Percentiles rank a stretch among this genome's conserved stretches.
Evolutionary conservation across 2,797 vertebrate genomes (phyloP).

Genomic region (Onychomys torridus): DNA sequence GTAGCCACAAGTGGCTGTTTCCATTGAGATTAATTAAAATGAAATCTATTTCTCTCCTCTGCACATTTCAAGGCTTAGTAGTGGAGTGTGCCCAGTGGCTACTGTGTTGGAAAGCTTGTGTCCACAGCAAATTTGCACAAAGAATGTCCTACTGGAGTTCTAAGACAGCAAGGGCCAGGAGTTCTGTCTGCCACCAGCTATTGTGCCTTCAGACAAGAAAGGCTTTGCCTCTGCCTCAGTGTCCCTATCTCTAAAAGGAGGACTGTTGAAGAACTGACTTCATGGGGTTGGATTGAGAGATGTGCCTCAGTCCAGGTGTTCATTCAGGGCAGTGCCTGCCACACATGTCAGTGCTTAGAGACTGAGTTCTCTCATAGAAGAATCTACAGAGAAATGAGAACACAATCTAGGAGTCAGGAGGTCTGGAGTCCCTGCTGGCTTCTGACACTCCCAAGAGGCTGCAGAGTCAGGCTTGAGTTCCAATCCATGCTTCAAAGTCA

Average conservation of each 20-base stretch:
- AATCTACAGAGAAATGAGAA: not conserved
- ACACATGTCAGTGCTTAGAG: not conserved
- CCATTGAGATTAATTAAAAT: not conserved
- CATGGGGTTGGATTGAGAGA: not conserved
- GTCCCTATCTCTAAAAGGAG: not conserved
- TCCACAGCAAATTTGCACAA: not conserved
- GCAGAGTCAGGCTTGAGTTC: not conserved
- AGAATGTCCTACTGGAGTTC: not conserved
- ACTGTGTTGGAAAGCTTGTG: rapidly evolving
- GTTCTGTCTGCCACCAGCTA: not conserved
- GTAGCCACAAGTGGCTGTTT: not conserved
- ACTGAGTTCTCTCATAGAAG: not conserved
- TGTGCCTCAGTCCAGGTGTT: not conserved
- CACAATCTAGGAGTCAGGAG: not conserved
- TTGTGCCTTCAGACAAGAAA: not conserved
- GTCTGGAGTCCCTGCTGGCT: not conserved
- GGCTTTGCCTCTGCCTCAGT: not conserved
- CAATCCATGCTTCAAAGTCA: not conserved
- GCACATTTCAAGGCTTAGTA: not conserved
- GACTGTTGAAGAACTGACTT: not conserved
- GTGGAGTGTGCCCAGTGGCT: not conserved
- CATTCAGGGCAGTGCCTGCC: not conserved
- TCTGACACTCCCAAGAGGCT: not conserved
- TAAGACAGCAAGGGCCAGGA: not conserved
- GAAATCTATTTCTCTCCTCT: not conserved